Conservation (phyloP, 2,888 invertebrate species). For the Disparrhopalites patrizii region DNA sequence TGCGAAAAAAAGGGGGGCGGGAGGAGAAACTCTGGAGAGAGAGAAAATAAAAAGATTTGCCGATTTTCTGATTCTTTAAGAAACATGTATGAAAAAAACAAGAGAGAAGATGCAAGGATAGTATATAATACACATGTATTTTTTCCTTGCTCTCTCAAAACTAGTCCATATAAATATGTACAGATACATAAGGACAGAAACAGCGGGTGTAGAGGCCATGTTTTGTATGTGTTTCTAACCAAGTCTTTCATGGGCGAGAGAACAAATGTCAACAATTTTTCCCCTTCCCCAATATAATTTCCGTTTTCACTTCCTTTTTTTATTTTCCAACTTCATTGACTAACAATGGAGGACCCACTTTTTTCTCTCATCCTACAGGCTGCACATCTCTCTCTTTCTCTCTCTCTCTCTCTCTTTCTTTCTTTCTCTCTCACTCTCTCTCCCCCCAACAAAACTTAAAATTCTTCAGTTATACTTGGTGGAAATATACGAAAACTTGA, state of each 20-base stretch:
- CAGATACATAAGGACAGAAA: no score
- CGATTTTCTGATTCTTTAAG: background rate
- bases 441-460: no score
- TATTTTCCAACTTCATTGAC: constrained; percentile 8
- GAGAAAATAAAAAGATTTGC: background rate
- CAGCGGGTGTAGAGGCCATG: no score
- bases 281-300: constrained; percentile 20
- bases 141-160: no score
- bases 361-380: no score
- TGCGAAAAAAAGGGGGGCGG: background rate
- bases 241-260: no score
- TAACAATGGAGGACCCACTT: constrained; percentile 7
- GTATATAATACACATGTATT: no score
- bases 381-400: no score
- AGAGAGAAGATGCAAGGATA: background rate
- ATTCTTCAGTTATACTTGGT: no score
- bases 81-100: background rate
- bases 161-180: no score
- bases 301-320: constrained; percentile 8
- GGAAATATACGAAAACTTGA: no score
- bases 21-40: background rate
- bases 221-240: no score
- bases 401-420: background rate
- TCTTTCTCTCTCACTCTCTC: background rate
- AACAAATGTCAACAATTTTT: constrained; percentile 17